These are phyloP conservation scores for Oncorhynchus kisutch DNA, from an alignment of 2,113 vertebrate genomes.

Conservation along the genomic window DNA sequence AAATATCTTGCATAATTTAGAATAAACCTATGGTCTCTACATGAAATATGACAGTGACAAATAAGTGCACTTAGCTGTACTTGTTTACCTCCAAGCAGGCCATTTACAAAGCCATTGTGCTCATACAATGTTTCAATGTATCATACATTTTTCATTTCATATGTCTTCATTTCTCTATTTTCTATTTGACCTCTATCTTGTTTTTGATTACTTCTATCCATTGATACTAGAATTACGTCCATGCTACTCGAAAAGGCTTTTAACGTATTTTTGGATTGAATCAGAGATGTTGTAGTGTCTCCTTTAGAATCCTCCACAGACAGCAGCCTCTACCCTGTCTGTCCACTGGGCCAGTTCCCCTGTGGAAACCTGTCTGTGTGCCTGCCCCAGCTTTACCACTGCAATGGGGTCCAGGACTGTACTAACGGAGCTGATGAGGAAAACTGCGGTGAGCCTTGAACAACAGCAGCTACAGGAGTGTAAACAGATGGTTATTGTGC, in stretches of 20 bases:
- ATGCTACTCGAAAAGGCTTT: not conserved
- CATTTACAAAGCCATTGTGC: not conserved
- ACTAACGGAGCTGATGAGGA: slow-evolving; percentile 71
- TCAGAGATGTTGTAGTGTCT: slow-evolving; percentile 18
- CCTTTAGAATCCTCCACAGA: slow-evolving; percentile 10
- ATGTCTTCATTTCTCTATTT: not conserved
- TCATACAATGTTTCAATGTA: not conserved
- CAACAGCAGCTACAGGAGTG: not conserved
- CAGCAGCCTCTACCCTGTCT: slow-evolving; percentile 25
- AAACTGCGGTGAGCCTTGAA: slow-evolving; percentile 65
- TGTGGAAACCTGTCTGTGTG: slow-evolving; percentile 69
- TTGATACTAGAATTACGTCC: not conserved
- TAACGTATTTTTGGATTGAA: not conserved
- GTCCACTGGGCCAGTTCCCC: slow-evolving; percentile 72
- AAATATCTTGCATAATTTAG: not conserved
- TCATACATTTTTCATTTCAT: too few relatives aligned
- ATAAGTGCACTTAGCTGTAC: not conserved
- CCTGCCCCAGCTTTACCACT: slow-evolving; percentile 70
- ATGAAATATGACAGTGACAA: not conserved
- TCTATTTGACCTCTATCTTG: not conserved
- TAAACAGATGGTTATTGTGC: not conserved
- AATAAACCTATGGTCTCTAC: not conserved
- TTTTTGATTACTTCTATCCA: not conserved
- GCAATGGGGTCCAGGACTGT: slow-evolving; percentile 68
- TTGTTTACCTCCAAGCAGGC: not conserved